phyloP scores from a whole-genome alignment of 2,888 invertebrate genomes.

The Hypomecis punctinalis region DNA sequence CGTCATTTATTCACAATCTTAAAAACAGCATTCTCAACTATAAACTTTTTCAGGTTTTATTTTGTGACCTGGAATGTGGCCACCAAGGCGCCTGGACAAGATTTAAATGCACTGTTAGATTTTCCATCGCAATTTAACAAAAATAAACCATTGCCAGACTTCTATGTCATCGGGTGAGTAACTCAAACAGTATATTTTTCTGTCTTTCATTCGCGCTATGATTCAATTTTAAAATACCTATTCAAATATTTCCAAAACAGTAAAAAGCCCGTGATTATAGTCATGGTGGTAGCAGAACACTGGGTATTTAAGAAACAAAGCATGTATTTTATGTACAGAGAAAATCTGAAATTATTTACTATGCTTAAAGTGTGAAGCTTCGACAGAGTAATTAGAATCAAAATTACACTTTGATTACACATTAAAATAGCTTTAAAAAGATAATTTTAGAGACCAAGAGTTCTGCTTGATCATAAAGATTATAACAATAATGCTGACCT shows the following conservation, averaged over 20 bases:
- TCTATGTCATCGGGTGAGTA: conserved; percentile 92
- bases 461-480: not conserved
- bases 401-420: no score
- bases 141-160: conserved; percentile 89
- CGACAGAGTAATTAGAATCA: no score
- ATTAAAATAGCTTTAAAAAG: no score
- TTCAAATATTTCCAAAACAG: no score
- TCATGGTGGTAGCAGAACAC: no score
- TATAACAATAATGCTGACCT: conserved; percentile 31
- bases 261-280: no score
- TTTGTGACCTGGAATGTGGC: conserved; percentile 97
- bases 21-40: not conserved
- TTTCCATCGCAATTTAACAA: conserved; percentile 86
- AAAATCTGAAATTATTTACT: no score
- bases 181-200: conserved; percentile 9
- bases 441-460: no score
- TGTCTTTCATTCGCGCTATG: not conserved
- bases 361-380: no score
- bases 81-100: conserved; percentile 89
- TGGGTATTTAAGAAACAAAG: no score
- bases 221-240: no score
- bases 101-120: conserved; percentile 89
- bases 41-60: conserved; percentile 86
- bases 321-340: no score
- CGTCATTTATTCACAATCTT: conserved; percentile 4